Evolutionary conservation across 1,140 invertebrate genomes (phyloP), one percentile per base, ranked within the genome.

Genomic region (Drosophila ercepeae): DNA sequence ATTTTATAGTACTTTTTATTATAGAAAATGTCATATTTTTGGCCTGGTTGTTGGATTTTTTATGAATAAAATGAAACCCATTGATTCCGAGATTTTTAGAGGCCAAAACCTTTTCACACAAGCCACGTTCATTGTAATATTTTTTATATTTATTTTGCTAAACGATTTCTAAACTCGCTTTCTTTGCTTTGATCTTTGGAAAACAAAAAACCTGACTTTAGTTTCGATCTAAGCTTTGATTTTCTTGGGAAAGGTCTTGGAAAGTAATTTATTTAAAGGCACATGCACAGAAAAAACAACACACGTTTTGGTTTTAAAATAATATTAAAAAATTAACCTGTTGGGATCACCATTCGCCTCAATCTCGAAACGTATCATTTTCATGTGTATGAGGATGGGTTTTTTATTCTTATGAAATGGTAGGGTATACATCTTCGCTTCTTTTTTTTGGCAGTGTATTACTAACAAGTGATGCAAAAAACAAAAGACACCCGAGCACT

Each of bases 61-160:
- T n/a, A n/a, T n/a, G n/a, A 32, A 32, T 32, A 11, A 32, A 11
- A 32, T 7, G 48, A 5, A 53, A 29, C 23, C 42, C 60, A 59
- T 65, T 49, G 34, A 63, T 39, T 36, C 8, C 0, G 52, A 51
- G 19, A 36, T 51, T 61, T 51, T 61, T 51, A 39, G 46, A 63
- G 57, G 45, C 19, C 14, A n/a, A 64, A 65, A 61, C 36, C 39
- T 34, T 45, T 44, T 11, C 0, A 29, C 19, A 51, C 61, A 63
- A 67, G 45, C 44, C 63, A 67, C 55, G 68, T 65, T 53, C 55
- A 57, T 73, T 73, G 51, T 57, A 41, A 45, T 65, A 21, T 48
- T 45, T 36, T 32, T 59, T 42, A 23, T 50, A 13, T 48, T 54
- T 23, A 34, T 67, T 42, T 36, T 54, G n/a, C 4, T 36, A 4